phyloP scores from a whole-genome alignment of 1,140 invertebrate species.

The Danaus plexippus region DNA sequence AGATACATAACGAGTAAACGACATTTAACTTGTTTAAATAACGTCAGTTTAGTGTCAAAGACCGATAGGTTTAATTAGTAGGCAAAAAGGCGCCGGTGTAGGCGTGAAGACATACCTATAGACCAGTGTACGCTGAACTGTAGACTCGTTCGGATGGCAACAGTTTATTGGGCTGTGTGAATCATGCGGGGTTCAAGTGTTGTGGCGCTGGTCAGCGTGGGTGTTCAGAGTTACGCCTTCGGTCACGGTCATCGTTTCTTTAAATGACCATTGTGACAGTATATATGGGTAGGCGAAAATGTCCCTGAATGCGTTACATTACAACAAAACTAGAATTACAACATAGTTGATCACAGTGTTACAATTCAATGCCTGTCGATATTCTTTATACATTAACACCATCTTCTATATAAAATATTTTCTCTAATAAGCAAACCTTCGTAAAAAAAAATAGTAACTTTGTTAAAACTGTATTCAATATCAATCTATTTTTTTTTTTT shows the following conservation, averaged over 20 bases:
- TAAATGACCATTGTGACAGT: slow-evolving; percentile 36
- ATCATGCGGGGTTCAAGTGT: slow-evolving; percentile 28
- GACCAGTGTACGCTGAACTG: slow-evolving; percentile 29
- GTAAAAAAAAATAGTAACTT: too few relatives aligned
- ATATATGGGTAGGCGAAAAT: slow-evolving; percentile 19
- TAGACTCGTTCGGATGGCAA: slow-evolving; percentile 16
- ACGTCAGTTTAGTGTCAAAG: slow-evolving; percentile 47
- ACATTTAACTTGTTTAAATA: slow-evolving; percentile 41
- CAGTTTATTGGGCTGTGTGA: slow-evolving; percentile 17
- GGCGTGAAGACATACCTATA: slow-evolving; percentile 39
- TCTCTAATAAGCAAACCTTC: too few relatives aligned
- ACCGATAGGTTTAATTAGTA: slow-evolving; percentile 64
- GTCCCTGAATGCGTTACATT: slow-evolving; percentile 9
- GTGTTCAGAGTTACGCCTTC: slow-evolving; percentile 35
- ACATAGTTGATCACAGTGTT: too few relatives aligned
- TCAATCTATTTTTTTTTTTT: too few relatives aligned
- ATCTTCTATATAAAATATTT: too few relatives aligned
- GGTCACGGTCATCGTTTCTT: slow-evolving; percentile 42
- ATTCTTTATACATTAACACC: too few relatives aligned
- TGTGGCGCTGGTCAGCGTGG: slow-evolving; percentile 37
- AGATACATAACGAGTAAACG: slow-evolving; percentile 18
- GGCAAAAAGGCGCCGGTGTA: slow-evolving; percentile 56
- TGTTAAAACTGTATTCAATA: too few relatives aligned
- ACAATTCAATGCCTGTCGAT: too few relatives aligned
- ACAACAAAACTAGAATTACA: too few relatives aligned